Base-by-base conservation (phyloP, 1,140 invertebrate genomes). In the Lasioglossum albipes region DNA sequence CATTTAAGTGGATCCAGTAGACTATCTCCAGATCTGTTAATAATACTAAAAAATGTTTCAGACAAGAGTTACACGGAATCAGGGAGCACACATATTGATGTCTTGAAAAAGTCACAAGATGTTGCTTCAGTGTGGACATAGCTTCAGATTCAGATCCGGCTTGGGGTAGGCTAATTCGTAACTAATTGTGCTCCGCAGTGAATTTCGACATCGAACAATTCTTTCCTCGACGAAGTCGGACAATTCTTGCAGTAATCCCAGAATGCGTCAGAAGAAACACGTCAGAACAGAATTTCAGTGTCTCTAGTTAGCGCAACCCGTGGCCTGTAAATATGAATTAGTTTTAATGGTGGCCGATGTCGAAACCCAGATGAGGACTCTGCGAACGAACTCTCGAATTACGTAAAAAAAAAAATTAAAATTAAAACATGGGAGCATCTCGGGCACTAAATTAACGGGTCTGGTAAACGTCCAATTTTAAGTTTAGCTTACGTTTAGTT, bases 291-390 rank as follows among this genome's bases (percentile, higher is more conserved):
- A 69, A 61, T 49, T 62, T 45, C 41, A 61, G 12, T 2, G 75
- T 59, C 42, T 31, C 2, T 7, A 18, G 42, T 66, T 65, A 66
- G 16, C 36, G 73, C 73, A 75, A 67, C 12, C n/a, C 7, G 20
- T 1, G 12, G 36, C 36, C 9, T 6, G 72, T 12, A 75, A 75
- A 75, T 66, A 65, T 65, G 45, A 75, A 66, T 75, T 65, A 74
- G 61, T 65, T 52, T 49, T 49, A 52, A 74, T 18, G 7, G 12
- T 16, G 7, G 3, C 22, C 3, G 20, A 18, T 76, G 75, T 57
- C 41, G 75, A 69, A 69, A 77, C 52, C n/a, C 6, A 16, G 72
- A 2, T 41, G 27, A 18, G n/a, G 54, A 69, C n/a, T 61, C 22
- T 18, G 41, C 12, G 41, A 22, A 45, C n/a, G 3, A 57, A 49